phyloP scores from a whole-genome alignment of 2,888 invertebrate species.

The Ophion slaviceki region DNA sequence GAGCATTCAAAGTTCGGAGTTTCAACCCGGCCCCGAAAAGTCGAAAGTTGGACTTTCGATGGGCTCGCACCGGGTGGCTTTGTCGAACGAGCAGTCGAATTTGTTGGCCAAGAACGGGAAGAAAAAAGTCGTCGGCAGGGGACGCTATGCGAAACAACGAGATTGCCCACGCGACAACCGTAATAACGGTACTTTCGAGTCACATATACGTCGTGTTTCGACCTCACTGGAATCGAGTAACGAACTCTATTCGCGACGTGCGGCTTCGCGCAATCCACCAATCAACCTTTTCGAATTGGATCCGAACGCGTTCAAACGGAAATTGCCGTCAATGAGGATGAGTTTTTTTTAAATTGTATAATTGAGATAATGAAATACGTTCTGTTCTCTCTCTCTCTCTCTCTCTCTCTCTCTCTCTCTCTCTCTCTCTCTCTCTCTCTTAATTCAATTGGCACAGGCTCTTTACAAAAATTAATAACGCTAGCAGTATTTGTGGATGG shows the following conservation, averaged over 20 bases:
- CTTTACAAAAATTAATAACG: too few species aligned
- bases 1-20: too few species aligned
- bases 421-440: too few species aligned
- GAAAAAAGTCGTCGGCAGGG: background rate
- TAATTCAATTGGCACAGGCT: too few species aligned
- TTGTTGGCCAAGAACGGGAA: conserved; percentile 8
- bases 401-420: too few species aligned
- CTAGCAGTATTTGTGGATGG: too few species aligned
- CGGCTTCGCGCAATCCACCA: background rate
- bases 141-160: conserved; percentile 50
- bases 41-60: too few species aligned
- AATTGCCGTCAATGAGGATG: background rate
- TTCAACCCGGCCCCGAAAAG: too few species aligned
- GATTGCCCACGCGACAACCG: conserved; percentile 47
- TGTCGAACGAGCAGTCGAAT: background rate
- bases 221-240: conserved; percentile 34
- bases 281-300: background rate
- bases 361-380: background rate
- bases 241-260: conserved; percentile 21
- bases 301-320: background rate
- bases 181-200: conserved; percentile 59
- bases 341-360: background rate
- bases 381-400: background rate
- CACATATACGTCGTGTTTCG: conserved; percentile 20
- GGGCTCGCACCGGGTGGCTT: too few species aligned